phyloP scores from a whole-genome alignment of 2,888 invertebrate genomes.

The Tipula lateralis region DNA sequence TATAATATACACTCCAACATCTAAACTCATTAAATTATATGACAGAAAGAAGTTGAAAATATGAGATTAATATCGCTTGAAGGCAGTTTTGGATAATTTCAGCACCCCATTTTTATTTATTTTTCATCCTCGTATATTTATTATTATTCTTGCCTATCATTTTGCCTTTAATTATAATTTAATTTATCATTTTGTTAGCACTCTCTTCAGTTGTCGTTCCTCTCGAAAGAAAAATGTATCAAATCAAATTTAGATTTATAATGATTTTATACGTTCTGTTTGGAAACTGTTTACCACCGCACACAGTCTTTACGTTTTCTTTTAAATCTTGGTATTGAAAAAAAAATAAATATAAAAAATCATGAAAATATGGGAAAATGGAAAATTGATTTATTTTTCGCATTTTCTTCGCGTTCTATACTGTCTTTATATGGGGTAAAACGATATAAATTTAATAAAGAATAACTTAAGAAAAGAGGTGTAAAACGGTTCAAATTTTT shows the following conservation, averaged over 20 bases:
- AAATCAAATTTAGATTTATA: constrained; percentile 19
- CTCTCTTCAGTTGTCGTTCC: not conserved
- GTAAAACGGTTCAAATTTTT: not conserved
- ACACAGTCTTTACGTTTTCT: not conserved
- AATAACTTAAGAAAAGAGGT: not conserved
- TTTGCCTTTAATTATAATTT: constrained; percentile 19
- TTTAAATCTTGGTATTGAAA: not conserved
- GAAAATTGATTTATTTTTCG: not conserved
- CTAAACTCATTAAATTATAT: not conserved
- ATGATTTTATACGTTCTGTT: not conserved
- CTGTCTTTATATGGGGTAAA: not conserved
- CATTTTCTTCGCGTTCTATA: not conserved
- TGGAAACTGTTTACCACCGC: not conserved
- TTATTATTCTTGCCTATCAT: not conserved
- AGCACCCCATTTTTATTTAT: not conserved
- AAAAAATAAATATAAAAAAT: not conserved
- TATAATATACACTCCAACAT: not conserved
- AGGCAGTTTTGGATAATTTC: not conserved
- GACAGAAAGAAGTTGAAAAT: not conserved
- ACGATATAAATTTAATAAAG: not conserved
- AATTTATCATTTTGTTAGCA: not conserved
- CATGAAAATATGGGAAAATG: not conserved
- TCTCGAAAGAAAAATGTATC: not conserved
- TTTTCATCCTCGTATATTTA: not conserved
- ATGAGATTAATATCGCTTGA: constrained; percentile 11